These are phyloP conservation scores for Columba janthina DNA, from an alignment of 2,113 vertebrate species.

Conservation along the genomic window DNA sequence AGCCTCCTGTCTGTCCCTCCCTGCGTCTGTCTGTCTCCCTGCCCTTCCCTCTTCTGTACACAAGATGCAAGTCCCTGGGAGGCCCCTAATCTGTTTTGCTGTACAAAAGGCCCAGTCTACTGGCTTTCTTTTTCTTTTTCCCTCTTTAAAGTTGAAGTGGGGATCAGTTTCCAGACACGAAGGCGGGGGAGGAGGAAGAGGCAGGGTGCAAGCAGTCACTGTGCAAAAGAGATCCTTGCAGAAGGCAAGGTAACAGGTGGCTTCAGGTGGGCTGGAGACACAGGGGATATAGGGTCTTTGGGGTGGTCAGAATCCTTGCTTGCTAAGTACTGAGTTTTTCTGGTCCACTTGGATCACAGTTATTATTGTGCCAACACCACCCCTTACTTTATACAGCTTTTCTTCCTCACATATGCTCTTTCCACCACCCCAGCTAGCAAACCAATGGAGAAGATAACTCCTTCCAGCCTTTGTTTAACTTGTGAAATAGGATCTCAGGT, in stretches of 20 bases:
- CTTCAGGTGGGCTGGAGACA: neutral
- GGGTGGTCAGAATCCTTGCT: neutral
- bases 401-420: neutral
- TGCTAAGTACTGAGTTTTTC: neutral
- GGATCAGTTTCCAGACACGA: slow-evolving; percentile 31
- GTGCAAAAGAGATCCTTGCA: neutral
- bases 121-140: slow-evolving; percentile 53
- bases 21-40: neutral
- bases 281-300: neutral
- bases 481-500: neutral
- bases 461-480: neutral
- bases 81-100: slow-evolving; percentile 60
- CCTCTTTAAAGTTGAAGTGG: slow-evolving; percentile 42
- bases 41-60: neutral
- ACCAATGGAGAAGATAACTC: neutral
- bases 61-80: slow-evolving; percentile 29
- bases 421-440: neutral
- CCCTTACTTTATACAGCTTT: neutral
- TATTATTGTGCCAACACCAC: neutral
- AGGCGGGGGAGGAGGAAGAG: neutral
- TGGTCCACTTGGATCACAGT: neutral
- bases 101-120: slow-evolving; percentile 46
- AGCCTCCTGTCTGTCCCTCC: neutral
- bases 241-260: neutral
- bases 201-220: rapidly evolving